These are phyloP conservation scores for Saimiri boliviensis DNA, from an alignment of 2,113 vertebrate genomes.

Conservation along the genomic window DNA sequence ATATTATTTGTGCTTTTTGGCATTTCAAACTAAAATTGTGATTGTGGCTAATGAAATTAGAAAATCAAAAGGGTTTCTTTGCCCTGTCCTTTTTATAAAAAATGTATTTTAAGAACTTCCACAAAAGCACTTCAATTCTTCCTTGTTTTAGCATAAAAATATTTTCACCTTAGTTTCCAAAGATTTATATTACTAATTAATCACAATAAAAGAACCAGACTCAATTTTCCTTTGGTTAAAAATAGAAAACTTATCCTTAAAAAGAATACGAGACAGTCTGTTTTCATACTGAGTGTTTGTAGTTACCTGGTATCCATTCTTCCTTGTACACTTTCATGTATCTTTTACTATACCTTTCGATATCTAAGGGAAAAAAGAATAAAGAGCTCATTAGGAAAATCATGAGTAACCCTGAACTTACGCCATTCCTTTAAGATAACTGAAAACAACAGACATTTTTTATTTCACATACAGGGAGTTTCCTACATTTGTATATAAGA, in stretches of 20 bases:
- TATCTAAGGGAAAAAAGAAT: slow-evolving; percentile 78
- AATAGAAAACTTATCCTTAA: background rate
- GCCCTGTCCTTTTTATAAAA: background rate
- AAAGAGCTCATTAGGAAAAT: slow-evolving; percentile 57
- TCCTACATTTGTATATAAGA: background rate
- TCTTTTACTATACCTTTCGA: slow-evolving; percentile 91
- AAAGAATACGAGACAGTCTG: background rate
- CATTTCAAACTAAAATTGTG: background rate
- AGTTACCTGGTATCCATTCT: slow-evolving; percentile 91
- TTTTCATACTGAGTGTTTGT: slow-evolving; percentile 9
- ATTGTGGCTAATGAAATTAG: background rate
- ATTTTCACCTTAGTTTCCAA: slow-evolving; percentile 22
- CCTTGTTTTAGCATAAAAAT: background rate
- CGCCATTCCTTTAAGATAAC: background rate
- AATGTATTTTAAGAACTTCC: background rate
- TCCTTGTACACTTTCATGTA: slow-evolving; percentile 83
- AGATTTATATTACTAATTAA: slow-evolving; percentile 5
- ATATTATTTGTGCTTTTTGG: background rate
- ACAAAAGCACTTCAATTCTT: slow-evolving; percentile 1
- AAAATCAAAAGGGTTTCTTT: background rate
- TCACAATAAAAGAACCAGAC: background rate
- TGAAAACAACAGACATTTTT: background rate
- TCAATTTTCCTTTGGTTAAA: background rate
- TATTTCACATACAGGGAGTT: background rate
- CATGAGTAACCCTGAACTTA: background rate